Percentiles rank a stretch among this genome's conserved stretches.
phyloP scores from a whole-genome alignment of 1,140 invertebrate genomes.

The Glomeris maerens region DNA sequence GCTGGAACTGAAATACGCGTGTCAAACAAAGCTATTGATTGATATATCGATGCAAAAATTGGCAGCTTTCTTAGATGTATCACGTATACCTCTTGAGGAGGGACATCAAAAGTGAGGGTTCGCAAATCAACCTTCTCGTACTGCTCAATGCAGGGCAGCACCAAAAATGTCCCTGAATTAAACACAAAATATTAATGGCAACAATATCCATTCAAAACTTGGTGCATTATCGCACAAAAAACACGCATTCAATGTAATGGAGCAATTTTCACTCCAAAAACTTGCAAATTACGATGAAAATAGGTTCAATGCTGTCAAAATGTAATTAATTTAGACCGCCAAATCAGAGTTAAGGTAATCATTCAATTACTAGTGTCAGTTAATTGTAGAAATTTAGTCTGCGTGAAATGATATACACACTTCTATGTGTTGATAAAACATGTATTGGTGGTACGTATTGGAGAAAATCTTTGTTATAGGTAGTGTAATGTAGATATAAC shows the following conservation, averaged over 20 bases:
- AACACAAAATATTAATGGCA: too few relatives aligned
- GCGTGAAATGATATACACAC: too few relatives aligned
- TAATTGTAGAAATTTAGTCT: too few relatives aligned
- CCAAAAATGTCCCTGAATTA: slow-evolving; percentile 39
- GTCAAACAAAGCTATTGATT: not conserved
- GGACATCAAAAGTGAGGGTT: slow-evolving; percentile 36
- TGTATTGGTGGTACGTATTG: too few relatives aligned
- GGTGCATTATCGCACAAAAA: not conserved
- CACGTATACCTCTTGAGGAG: slow-evolving; percentile 30
- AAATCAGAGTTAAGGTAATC: too few relatives aligned
- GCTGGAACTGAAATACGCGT: not conserved
- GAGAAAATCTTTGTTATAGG: too few relatives aligned
- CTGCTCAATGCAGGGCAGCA: slow-evolving; percentile 40
- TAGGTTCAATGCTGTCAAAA: not conserved
- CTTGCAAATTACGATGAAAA: not conserved
- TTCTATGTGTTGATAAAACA: too few relatives aligned
- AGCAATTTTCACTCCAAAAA: not conserved
- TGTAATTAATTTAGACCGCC: not conserved
- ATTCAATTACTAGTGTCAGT: too few relatives aligned
- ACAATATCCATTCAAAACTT: too few relatives aligned
- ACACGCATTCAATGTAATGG: not conserved
- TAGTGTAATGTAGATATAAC: too few relatives aligned
- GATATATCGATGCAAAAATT: not conserved
- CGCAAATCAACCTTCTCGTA: slow-evolving; percentile 36
- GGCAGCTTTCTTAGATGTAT: not conserved